Evolutionary conservation across 2,113 vertebrate genomes (phyloP), one percentile per base, ranked within the genome.

Genomic region (Thermophis baileyi): DNA sequence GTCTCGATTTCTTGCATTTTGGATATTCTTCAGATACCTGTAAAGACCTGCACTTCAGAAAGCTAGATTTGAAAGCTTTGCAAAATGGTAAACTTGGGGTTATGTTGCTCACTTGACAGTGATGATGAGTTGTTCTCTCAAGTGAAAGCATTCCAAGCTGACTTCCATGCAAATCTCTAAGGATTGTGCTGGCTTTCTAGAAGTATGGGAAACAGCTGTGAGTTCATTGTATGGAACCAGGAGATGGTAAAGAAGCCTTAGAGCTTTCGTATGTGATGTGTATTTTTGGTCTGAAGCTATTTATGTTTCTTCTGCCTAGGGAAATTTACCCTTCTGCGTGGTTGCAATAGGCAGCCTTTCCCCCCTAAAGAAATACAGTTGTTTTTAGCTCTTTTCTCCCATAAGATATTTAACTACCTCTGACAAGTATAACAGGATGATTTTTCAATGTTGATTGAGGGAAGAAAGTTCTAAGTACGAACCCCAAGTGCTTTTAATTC

Each of bases 181-280:
- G n/a, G 25, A 93, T 93, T 94, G 60, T 8, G 0, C 53, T 94
- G 69, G 55, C 55, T 94, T 87, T 93, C 49, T 40, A 95, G 44
- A 47, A 11, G 40, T 87, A 86, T 51, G 87, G 86, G 91, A 96
- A 96, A 93, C 92, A 95, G 92, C 94, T 92, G 94, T 69, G 93
- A 91, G 46, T 89, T 91, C 50, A 93, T 94, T 54, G 87, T 51
- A 87, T 16, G 69, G 90, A 90, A 47, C 92, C 87, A 93, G 35
- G 93, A 85, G 87, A 95, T 96, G 51, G 86, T 93, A 93, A 89
- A 89, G 90, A 63, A 91, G 93, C 94, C 94, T 94, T 85, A 93
- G 89, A 95, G 85, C 24, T 53, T 3, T 92, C 2, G 51, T 89
- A 95, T 89, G 81, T 96, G 90, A 96, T 88, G 49, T 85, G 49